A percentile compares a stretch with the other conserved stretches of the same genome.
phyloP scores from a whole-genome alignment of 2,113 vertebrate genomes.

The Pachycephala philippinensis region DNA sequence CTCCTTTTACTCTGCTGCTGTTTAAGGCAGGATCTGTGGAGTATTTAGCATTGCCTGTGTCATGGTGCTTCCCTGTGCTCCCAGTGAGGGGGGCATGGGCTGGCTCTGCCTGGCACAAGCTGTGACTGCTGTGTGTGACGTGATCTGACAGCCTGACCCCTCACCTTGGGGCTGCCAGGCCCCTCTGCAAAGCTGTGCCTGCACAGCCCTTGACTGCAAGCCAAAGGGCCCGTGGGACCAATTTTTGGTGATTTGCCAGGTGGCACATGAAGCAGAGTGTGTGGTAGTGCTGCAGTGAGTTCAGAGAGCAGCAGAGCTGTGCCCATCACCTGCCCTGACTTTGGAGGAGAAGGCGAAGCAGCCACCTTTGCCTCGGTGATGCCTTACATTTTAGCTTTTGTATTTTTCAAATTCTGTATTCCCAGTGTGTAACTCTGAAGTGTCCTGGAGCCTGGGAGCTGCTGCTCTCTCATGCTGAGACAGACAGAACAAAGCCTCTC shows the following conservation, averaged over 20 bases:
- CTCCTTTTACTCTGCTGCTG: not conserved
- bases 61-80: rapidly evolving
- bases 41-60: rapidly evolving
- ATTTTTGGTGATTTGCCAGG: not conserved
- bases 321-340: rapidly evolving
- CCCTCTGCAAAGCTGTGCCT: not conserved
- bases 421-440: too few species aligned
- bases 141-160: rapidly evolving
- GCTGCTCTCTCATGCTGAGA: too few species aligned
- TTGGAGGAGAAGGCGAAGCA: not conserved
- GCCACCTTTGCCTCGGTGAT: rapidly evolving
- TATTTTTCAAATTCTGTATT: too few species aligned
- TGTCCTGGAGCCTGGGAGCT: too few species aligned
- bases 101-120: not conserved
- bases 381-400: too few species aligned
- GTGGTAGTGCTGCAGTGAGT: rapidly evolving
- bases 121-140: rapidly evolving
- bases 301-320: rapidly evolving
- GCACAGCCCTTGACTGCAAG: not conserved
- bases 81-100: rapidly evolving
- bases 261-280: rapidly evolving
- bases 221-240: rapidly evolving
- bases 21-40: rapidly evolving
- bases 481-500: too few species aligned
- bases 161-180: rapidly evolving